Evolutionary conservation across 2,113 vertebrate species (phyloP).

Genomic region (Corythornis madagascariensis): DNA sequence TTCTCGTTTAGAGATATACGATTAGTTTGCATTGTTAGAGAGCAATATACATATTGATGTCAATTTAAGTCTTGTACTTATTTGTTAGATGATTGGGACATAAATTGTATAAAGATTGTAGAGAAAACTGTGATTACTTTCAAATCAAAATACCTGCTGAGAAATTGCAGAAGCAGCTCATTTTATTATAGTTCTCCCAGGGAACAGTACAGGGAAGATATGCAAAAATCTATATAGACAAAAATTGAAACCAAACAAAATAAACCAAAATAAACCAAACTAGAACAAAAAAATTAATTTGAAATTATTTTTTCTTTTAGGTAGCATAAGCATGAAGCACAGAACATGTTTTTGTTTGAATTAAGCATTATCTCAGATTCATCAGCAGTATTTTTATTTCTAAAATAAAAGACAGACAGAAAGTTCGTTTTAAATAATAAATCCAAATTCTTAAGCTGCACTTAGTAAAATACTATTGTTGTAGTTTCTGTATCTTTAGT

Average conservation of each 20-base stretch:
- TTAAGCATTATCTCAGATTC: constrained; percentile 2
- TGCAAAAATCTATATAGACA: neutral
- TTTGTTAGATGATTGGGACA: constrained; percentile 53
- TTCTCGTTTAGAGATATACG: constrained; percentile 51
- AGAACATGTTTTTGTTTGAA: constrained; percentile 2
- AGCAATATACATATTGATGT: constrained; percentile 44
- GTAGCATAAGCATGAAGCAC: neutral
- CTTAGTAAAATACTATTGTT: neutral
- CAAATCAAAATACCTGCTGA: constrained; percentile 62
- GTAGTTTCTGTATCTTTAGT: neutral
- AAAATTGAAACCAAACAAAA: constrained; percentile 16
- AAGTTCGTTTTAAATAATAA: neutral
- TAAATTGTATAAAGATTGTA: constrained; percentile 43
- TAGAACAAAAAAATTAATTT: constrained; percentile 28
- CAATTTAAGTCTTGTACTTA: constrained; percentile 65
- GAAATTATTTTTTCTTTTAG: constrained; percentile 39
- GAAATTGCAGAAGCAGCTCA: constrained; percentile 46
- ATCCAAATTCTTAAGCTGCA: neutral
- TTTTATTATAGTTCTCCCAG: constrained; percentile 39
- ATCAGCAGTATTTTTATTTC: neutral
- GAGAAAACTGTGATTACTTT: constrained; percentile 57
- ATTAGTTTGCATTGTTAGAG: constrained; percentile 59
- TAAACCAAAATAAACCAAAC: too few relatives aligned
- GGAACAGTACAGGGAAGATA: constrained; percentile 6
- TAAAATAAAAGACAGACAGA: neutral